Base-by-base conservation (phyloP, 2,113 vertebrate species). In the Actenoides lindsayi region DNA sequence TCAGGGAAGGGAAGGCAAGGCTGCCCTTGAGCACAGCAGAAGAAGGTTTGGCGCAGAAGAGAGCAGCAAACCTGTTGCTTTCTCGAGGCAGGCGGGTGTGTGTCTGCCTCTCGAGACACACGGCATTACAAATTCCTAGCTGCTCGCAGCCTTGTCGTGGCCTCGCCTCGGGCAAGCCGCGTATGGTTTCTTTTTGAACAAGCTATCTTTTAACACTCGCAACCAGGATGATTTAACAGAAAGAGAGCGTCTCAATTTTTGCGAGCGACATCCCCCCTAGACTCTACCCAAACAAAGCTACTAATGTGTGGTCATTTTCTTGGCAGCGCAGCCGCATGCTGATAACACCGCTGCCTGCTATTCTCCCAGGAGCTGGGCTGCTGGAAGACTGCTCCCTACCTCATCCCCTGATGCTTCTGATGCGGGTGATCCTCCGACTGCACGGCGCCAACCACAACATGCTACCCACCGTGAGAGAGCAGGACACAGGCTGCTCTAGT, bases 391-490 rank as follows among this genome's bases (percentile, higher is more conserved):
- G 97, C 98, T 98, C 97, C 95, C 97, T 97, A 98, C 98, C 98
- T 98, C 98, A 98, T 99, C 98, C 98, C 98, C 96, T 93, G 98
- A 98, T 98, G 98, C 98, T 98, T 98, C 98, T 98, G 96, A 98
- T 96, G 98, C 98, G 98, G 99, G 98, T 98, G 98, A 98, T 99
- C 98, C 98, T 99, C 98, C 99, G 99, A 98, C 99, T 99, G 98
- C 97, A 98, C 98, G 99, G 99, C 99, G 99, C 99, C 99, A 99
- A 98, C 98, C 99, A 98, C 98, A 99, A 99, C 98, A 99, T 97
- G 98, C 97, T 98, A 98, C 98, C 98, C 98, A 99, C 98, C 99
- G 99, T 99, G 98, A 98, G 99, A 98, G 99, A 98, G 98, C 98
- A 98, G 98, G 98, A 98, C 98, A 98, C 98, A 98, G 98, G 98